Conservation (phyloP, 1,140 invertebrate species). For the Aphis craccivora region DNA sequence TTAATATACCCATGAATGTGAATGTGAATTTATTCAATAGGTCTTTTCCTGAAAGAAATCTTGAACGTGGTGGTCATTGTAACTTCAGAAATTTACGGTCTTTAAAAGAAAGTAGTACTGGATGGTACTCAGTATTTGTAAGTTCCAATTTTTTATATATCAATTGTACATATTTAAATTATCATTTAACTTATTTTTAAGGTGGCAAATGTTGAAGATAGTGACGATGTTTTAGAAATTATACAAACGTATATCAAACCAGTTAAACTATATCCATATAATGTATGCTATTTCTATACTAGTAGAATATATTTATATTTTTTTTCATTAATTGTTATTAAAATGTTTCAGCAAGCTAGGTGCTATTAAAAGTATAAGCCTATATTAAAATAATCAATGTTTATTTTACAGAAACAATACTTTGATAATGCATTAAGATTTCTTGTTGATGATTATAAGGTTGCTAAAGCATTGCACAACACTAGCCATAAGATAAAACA, state of each 20-base stretch:
- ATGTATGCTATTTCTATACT: not conserved
- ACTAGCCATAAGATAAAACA: slow-evolving; percentile 46
- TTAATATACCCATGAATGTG: not conserved
- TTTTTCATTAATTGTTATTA: too few relatives aligned
- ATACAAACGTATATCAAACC: slow-evolving; percentile 42
- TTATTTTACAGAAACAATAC: slow-evolving; percentile 40
- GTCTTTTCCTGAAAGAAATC: slow-evolving; percentile 39
- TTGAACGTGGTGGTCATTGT: not conserved
- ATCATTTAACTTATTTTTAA: slow-evolving; percentile 14
- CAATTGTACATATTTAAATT: not conserved
- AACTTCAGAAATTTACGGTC: slow-evolving; percentile 12
- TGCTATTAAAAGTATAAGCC: too few relatives aligned
- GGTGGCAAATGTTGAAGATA: slow-evolving; percentile 47
- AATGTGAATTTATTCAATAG: not conserved
- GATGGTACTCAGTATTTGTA: slow-evolving; percentile 51
- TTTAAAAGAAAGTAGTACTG: slow-evolving; percentile 40
- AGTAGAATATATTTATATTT: too few relatives aligned
- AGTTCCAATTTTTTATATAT: slow-evolving; percentile 23
- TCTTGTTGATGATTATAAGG: slow-evolving; percentile 47
- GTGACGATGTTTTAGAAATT: slow-evolving; percentile 50
- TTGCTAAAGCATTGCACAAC: slow-evolving; percentile 43
- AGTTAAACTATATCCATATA: slow-evolving; percentile 21
- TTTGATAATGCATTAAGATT: slow-evolving; percentile 45
- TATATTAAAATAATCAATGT: not conserved
- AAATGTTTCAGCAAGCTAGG: too few relatives aligned